Base-by-base conservation (phyloP, 37 sponge, comb jelly and placozoan species). In the Beroe ovata region DNA sequence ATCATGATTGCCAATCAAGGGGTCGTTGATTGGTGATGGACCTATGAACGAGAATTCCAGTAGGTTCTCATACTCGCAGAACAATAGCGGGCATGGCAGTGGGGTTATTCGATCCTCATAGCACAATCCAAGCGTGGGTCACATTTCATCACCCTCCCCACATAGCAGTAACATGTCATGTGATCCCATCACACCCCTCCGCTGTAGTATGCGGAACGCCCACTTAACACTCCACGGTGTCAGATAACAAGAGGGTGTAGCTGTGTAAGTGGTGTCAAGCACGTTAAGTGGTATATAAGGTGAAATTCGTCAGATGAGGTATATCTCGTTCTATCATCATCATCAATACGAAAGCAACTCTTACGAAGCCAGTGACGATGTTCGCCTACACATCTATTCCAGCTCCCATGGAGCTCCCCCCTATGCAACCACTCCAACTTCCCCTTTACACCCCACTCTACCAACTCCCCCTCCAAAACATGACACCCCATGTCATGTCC, bases 241-340 rank as follows among this genome's bases (percentile, higher is more conserved):
- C 69, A 66, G 34, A 30, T 66, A 26, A 66, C 69, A 34, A 8
- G 4, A 26, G 16, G 32, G 69, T n/a, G n/a, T n/a, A n/a, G n/a
- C n/a, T n/a, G 23, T 28, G 69, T 34, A 37, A 14, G 32, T 66
- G 69, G 69, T 66, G 69, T 32, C 69, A 66, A 77, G 36, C n/a
- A 32, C 84, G 33, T 25, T 20, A 20, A 62, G 63, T 4, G 38
- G 84, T 77, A 77, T 77, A 77, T 77, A 77, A 40, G 26, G 54
- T 29, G 38, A 25, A 54, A 77, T 77, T 32, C 84, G 84, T 77
- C 84, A 77, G 84, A 33, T 77, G 35, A 36, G 38, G 38, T 77
- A 77, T n/a, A n/a, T 77, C 42, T 21, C 26, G 26, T 77, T 36
- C 41, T 19, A 35, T 77, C 38, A 77, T n/a, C 84, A 26, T 19